phyloP scores from a whole-genome alignment of 2,888 invertebrate species.

The Acanthacorydalis orientalis region DNA sequence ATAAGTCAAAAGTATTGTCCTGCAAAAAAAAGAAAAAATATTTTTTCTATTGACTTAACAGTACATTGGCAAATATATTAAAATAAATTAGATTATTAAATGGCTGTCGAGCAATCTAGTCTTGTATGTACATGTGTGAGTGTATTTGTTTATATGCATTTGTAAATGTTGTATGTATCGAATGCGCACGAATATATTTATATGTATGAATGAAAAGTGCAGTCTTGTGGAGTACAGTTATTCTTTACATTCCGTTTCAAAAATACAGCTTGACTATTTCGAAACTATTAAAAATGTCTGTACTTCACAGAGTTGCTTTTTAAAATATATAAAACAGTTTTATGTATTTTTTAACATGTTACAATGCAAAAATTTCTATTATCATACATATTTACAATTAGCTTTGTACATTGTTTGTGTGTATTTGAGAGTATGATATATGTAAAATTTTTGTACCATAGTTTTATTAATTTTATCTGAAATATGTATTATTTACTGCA shows the following conservation, averaged over 20 bases:
- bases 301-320: too few relatives aligned
- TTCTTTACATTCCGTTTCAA: background rate
- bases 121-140: conserved; percentile 17
- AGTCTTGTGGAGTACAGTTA: too few relatives aligned
- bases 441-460: conserved; percentile 40
- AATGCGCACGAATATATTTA: too few relatives aligned
- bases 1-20: conserved; percentile 24
- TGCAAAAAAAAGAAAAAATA: conserved; percentile 11
- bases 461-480: conserved; percentile 10
- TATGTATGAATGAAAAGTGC: too few relatives aligned
- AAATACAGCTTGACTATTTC: background rate
- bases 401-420: conserved; percentile 22
- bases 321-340: too few relatives aligned
- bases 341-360: background rate
- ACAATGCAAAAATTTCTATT: background rate
- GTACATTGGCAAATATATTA: conserved; percentile 5
- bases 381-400: background rate
- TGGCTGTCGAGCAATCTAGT: conserved; percentile 27
- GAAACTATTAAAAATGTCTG: background rate
- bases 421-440: conserved; percentile 26
- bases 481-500: background rate
- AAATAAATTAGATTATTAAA: conserved; percentile 8
- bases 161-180: too few relatives aligned
- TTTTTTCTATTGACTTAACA: conserved; percentile 5
- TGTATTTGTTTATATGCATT: background rate